Conservation (phyloP, 2,888 invertebrate species). For the Mechanitis messenoides region DNA sequence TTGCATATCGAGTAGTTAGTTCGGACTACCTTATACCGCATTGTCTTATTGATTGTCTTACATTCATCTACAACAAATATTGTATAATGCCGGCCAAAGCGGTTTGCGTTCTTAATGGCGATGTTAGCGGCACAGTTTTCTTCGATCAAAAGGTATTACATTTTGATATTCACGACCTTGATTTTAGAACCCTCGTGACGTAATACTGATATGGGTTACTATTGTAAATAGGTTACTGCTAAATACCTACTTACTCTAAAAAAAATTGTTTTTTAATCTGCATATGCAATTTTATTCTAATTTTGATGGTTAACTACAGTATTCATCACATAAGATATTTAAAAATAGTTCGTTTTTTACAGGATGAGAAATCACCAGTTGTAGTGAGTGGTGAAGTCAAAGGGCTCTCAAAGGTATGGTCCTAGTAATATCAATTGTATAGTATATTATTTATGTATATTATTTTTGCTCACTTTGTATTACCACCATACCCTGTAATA, state of each 20-base stretch:
- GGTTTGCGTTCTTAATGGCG: constrained; percentile 91
- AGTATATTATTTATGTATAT: no score
- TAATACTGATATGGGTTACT: constrained; percentile 2
- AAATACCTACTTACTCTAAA: no score
- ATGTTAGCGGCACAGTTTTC: constrained; percentile 87
- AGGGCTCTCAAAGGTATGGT: constrained; percentile 83
- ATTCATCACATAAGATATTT: not conserved
- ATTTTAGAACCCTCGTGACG: constrained; percentile 26
- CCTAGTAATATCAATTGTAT: no score
- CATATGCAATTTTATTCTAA: no score
- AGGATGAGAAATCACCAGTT: constrained; percentile 81
- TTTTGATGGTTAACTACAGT: no score
- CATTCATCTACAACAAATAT: constrained; percentile 6
- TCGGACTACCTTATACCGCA: not conserved
- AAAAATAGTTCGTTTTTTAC: constrained; percentile 34
- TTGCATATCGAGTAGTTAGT: not conserved
- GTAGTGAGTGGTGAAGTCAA: constrained; percentile 87
- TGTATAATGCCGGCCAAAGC: constrained; percentile 81
- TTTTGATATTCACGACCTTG: constrained; percentile 16
- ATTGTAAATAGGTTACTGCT: not conserved
- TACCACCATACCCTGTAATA: no score
- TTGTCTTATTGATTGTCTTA: not conserved
- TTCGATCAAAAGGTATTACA: constrained; percentile 84
- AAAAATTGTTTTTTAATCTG: no score
- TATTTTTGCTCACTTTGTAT: no score